Conservation (phyloP, 2,888 invertebrate genomes). For the Diaphora mendica region DNA sequence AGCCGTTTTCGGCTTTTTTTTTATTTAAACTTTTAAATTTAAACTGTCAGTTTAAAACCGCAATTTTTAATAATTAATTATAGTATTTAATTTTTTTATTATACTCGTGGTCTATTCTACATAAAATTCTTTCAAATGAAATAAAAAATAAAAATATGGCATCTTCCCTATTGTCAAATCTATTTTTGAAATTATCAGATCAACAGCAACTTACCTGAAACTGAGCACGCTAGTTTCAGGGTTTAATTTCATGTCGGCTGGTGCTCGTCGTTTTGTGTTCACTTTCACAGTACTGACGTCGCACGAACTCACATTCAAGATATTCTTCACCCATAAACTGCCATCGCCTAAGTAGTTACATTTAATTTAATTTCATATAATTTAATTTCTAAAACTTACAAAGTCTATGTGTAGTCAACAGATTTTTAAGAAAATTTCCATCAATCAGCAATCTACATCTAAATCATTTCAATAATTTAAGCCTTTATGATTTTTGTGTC, state of each 20-base stretch:
- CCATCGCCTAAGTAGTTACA: constrained; percentile 55
- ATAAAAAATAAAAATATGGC: too few relatives aligned
- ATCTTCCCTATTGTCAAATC: background rate
- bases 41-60: too few relatives aligned
- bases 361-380: too few relatives aligned
- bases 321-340: constrained; percentile 72
- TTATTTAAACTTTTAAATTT: too few relatives aligned
- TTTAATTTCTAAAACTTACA: background rate
- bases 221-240: constrained; percentile 18
- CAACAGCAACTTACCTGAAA: constrained; percentile 22
- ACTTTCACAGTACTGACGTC: constrained; percentile 41
- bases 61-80: too few relatives aligned
- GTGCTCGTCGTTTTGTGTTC: background rate
- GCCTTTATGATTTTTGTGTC: background rate
- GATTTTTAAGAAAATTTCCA: too few relatives aligned
- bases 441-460: background rate
- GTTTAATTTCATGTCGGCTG: background rate
- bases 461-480: background rate
- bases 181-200: background rate
- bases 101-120: too few relatives aligned
- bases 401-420: background rate
- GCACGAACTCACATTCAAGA: constrained; percentile 66
- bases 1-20: too few relatives aligned
- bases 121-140: too few relatives aligned
- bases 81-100: too few relatives aligned